Conservation (phyloP, 2,797 vertebrate species). For the Sardinella longiceps region DNA sequence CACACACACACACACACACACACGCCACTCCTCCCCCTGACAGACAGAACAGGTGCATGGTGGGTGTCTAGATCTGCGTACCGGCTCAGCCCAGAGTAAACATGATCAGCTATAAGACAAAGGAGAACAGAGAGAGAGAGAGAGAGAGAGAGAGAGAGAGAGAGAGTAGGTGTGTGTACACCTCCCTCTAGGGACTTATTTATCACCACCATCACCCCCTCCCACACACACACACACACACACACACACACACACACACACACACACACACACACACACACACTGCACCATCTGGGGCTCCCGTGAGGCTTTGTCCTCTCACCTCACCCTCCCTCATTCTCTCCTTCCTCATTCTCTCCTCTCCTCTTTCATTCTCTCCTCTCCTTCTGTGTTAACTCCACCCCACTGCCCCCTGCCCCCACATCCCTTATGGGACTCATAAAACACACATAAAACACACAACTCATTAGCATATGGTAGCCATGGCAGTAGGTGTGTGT, state of each 20-base stretch:
- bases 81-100: background rate
- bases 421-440: conserved; percentile 23
- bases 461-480: background rate
- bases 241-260: background rate
- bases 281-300: conserved; percentile 9
- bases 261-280: background rate
- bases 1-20: no score
- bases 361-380: background rate
- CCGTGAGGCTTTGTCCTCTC: conserved; percentile 2
- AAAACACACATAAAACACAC: conserved; percentile 29
- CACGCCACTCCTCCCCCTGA: background rate
- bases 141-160: background rate
- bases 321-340: background rate
- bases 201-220: background rate
- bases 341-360: background rate
- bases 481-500: conserved; percentile 7
- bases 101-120: conserved; percentile 9
- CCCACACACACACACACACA: background rate
- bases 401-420: background rate
- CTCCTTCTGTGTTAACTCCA: background rate
- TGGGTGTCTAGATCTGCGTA: background rate
- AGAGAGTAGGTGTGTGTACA: background rate
- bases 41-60: conserved; percentile 3
- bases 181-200: background rate
- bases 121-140: conserved; percentile 34